phyloP scores from a whole-genome alignment of 2,113 vertebrate species.

The Odocoileus virginianus region DNA sequence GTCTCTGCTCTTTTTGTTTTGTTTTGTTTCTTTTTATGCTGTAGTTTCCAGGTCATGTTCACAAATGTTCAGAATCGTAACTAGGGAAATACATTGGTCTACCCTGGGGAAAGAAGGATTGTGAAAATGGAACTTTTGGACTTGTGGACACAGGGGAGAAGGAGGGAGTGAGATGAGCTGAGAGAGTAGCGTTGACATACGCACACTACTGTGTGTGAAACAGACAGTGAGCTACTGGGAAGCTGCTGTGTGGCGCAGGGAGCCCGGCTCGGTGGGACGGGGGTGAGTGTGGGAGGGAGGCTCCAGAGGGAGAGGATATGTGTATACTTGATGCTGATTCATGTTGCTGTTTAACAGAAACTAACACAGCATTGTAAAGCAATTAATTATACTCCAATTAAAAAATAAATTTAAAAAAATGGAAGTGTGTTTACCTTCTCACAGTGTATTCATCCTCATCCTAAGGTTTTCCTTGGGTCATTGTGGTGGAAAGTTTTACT shows the following conservation, averaged over 20 bases:
- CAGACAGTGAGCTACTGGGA: accelerated
- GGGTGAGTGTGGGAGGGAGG: background rate
- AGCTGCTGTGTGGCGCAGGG: background rate
- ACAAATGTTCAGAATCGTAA: background rate
- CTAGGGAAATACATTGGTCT: background rate
- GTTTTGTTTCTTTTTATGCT: background rate
- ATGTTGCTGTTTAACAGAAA: background rate
- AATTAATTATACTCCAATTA: background rate
- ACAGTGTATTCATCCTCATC: background rate
- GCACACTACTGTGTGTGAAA: background rate
- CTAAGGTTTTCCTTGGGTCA: background rate
- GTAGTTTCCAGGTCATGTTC: background rate
- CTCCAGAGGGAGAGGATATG: background rate
- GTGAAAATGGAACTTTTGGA: background rate
- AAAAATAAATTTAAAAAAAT: background rate
- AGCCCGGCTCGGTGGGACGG: background rate
- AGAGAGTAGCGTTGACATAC: background rate
- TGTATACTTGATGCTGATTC: background rate
- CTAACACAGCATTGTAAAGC: background rate
- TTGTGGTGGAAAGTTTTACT: background rate
- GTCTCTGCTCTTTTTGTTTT: background rate
- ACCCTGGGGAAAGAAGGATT: background rate
- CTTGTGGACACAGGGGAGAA: background rate
- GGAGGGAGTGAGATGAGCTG: background rate
- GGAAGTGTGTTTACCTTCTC: background rate